phyloP scores from a whole-genome alignment of 2,888 invertebrate genomes.

The Rapana venosa region DNA sequence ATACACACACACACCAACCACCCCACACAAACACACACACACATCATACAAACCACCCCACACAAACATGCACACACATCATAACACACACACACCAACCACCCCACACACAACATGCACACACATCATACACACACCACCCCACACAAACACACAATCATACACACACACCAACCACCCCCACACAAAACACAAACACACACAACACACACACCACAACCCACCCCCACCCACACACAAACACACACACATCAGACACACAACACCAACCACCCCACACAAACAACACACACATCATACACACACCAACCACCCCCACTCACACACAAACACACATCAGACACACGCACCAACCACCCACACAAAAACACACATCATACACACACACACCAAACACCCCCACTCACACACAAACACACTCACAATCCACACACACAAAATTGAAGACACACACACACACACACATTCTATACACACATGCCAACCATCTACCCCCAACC shows the following conservation, averaged over 20 bases:
- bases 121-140: neutral
- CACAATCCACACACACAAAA: neutral
- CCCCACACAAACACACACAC: neutral
- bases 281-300: neutral
- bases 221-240: neutral
- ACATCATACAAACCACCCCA: neutral
- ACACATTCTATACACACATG: too few species aligned
- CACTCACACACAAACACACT: too few species aligned
- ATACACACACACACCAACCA: neutral
- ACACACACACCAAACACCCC: too few species aligned
- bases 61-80: neutral
- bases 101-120: neutral
- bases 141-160: neutral
- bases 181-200: neutral
- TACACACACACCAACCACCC: neutral
- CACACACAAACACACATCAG: too few species aligned
- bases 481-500: too few species aligned
- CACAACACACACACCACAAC: neutral
- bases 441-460: neutral
- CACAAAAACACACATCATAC: neutral
- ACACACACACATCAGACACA: neutral
- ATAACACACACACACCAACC: neutral
- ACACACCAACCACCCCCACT: too few species aligned
- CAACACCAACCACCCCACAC: neutral
- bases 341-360: slow-evolving; percentile 75